Percentiles rank a stretch among this genome's conserved stretches.
phyloP scores from a whole-genome alignment of 2,113 vertebrate genomes.

The Lynx canadensis region DNA sequence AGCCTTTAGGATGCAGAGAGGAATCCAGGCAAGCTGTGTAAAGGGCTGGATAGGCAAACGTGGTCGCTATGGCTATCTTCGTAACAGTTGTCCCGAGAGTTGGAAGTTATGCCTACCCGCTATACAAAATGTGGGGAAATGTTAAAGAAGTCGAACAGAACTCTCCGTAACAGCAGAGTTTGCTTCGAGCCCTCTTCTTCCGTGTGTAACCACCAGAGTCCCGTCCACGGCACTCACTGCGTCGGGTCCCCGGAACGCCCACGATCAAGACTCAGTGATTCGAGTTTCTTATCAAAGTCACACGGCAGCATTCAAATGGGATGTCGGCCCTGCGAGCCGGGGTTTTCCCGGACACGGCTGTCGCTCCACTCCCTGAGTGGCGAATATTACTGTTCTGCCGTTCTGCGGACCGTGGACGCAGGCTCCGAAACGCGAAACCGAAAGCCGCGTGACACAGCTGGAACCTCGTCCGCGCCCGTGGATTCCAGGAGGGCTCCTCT shows the following conservation, averaged over 20 bases:
- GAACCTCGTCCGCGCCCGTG: accelerated
- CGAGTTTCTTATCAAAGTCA: not conserved
- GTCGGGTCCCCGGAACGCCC: accelerated
- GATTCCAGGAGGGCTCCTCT: not conserved
- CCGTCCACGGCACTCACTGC: accelerated
- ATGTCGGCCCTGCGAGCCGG: not conserved
- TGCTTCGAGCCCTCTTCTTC: not conserved
- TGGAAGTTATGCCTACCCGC: not conserved
- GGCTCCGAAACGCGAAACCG: accelerated
- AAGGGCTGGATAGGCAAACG: not conserved
- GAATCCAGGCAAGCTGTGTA: not conserved
- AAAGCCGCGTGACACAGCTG: accelerated
- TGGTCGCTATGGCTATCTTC: accelerated
- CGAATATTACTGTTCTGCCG: accelerated
- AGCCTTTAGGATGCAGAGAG: not conserved
- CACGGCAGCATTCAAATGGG: not conserved
- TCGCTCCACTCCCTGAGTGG: not conserved
- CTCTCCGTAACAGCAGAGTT: accelerated
- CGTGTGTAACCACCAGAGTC: accelerated
- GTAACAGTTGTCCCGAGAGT: not conserved
- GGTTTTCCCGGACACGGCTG: accelerated
- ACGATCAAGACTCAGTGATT: accelerated
- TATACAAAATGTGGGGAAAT: not conserved
- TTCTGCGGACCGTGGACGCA: not conserved
- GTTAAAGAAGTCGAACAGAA: not conserved